Percentiles rank a stretch among this genome's conserved stretches.
Evolutionary conservation across 2,888 invertebrate genomes (phyloP).

Genomic region (Zele albiditarsus): DNA sequence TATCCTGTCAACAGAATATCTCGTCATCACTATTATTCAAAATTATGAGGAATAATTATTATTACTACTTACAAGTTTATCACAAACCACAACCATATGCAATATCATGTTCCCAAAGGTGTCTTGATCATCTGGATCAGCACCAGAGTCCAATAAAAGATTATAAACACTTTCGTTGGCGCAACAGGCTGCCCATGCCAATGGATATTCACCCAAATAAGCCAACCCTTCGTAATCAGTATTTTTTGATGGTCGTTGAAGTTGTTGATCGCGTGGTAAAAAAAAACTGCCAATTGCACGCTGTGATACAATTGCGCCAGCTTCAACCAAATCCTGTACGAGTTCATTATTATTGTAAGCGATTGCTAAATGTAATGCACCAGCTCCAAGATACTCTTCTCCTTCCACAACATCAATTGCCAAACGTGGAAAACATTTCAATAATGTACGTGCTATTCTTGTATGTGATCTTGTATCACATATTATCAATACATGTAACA

Average conservation of each 20-base stretch:
- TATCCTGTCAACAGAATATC: slow-evolving; percentile 79
- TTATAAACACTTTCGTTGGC: slow-evolving; percentile 98
- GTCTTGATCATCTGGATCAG: slow-evolving; percentile 97
- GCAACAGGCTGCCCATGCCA: slow-evolving; percentile 98
- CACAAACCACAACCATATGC: slow-evolving; percentile 99
- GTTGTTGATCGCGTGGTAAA: slow-evolving; percentile 94
- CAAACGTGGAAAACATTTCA: slow-evolving; percentile 93
- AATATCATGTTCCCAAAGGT: slow-evolving; percentile 98
- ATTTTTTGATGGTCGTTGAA: slow-evolving; percentile 82
- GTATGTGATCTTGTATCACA: slow-evolving; percentile 92
- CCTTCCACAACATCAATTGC: slow-evolving; percentile 94
- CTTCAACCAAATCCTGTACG: slow-evolving; percentile 93
- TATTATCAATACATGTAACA: slow-evolving; percentile 95
- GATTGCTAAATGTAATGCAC: slow-evolving; percentile 95
- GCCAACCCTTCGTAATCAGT: slow-evolving; percentile 98
- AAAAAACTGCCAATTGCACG: slow-evolving; percentile 97
- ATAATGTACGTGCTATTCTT: slow-evolving; percentile 88
- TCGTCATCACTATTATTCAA: slow-evolving; percentile 6
- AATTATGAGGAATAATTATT: background rate
- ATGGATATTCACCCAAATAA: slow-evolving; percentile 96
- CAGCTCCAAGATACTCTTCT: slow-evolving; percentile 96
- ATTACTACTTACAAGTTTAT: slow-evolving; percentile 84
- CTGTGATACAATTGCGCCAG: slow-evolving; percentile 93
- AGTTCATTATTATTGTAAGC: slow-evolving; percentile 97
- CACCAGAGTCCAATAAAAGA: slow-evolving; percentile 90